phyloP scores from a whole-genome alignment of 2,797 vertebrate species.

The Jordanella pulchra region DNA sequence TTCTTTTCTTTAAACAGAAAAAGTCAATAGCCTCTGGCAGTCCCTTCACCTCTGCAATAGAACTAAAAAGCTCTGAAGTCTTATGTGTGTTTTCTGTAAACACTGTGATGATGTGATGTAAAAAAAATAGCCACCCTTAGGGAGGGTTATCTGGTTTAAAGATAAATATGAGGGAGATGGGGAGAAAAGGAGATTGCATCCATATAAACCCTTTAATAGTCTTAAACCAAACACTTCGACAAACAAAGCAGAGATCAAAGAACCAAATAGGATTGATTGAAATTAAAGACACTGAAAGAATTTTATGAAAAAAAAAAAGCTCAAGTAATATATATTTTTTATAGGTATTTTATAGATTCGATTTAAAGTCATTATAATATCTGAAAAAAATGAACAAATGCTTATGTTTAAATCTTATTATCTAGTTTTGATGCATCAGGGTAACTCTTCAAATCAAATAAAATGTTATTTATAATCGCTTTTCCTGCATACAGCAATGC shows the following conservation, averaged over 20 bases:
- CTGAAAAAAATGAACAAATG: not conserved
- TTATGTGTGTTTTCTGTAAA: conserved; percentile 75
- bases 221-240: conserved; percentile 49
- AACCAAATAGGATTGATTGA: conserved; percentile 15
- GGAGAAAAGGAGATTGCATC: conserved; percentile 29
- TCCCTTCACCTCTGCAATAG: conserved; percentile 39
- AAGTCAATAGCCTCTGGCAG: conserved; percentile 45
- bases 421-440: too few species aligned
- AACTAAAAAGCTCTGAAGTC: conserved; percentile 55
- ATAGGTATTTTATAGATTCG: not conserved
- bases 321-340: not conserved
- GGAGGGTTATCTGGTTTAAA: conserved; percentile 46
- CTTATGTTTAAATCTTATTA: too few species aligned
- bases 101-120: conserved; percentile 39
- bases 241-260: conserved; percentile 8
- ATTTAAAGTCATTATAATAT: not conserved
- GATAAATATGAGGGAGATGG: conserved; percentile 28
- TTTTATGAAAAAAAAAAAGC: not conserved
- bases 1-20: conserved; percentile 60
- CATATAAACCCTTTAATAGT: conserved; percentile 53
- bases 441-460: too few species aligned
- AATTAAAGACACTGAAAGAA: conserved; percentile 30
- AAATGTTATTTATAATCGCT: too few species aligned
- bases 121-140: conserved; percentile 47
- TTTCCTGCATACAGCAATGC: too few species aligned